Evolutionary conservation across 2,113 vertebrate genomes (phyloP), one percentile per base, ranked within the genome.

Genomic region (Callipepla californica): DNA sequence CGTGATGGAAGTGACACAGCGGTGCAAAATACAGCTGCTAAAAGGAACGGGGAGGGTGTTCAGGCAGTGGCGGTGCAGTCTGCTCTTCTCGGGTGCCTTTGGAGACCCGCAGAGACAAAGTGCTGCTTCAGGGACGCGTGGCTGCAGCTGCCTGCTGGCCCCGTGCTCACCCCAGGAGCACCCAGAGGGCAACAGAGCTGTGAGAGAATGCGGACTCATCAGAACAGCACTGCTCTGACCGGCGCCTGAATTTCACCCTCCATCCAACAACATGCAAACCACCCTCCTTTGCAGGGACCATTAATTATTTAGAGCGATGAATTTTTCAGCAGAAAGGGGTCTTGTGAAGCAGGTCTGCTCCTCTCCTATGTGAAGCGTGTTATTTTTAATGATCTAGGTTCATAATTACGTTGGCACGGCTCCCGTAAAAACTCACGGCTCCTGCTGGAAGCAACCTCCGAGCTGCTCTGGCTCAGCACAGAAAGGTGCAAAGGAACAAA

Each of bases 261-360:
- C 2, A 34, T 80, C 73, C 6, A 0, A 83, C 70, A 86, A 92
- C 63, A 34, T 69, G 38, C 66, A 78, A 95, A 74, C 61, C 96
- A 47, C 74, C 48, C 77, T 93, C 65, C 86, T 87, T 68, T n/a
- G 55, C 1, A 2, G 80, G 80, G 58, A 67, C 78, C 62, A 91
- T 93, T 73, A 91, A 95, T 96, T 94, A 96, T 96, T 93, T 85
- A 96, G 3, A 87, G 86, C 2, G 1, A 96, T 96, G 84, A 96
- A 95, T 95, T 94, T 96, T 96, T 96, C 80, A 89, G 95, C 91
- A 92, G 95, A 91, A 92, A 69, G 74, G 84, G 92, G 89, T 89
- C 89, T 92, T 73, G 74, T 65, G 83, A 93, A 95, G 91, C 80
- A 93, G 70, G 28, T 58, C 86, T 51, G 57, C 23, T 90, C 80